A percentile compares a stretch with the other conserved stretches of the same genome.
phyloP scores from a whole-genome alignment of 2,888 invertebrate species.

The Stenichneumon culpator region DNA sequence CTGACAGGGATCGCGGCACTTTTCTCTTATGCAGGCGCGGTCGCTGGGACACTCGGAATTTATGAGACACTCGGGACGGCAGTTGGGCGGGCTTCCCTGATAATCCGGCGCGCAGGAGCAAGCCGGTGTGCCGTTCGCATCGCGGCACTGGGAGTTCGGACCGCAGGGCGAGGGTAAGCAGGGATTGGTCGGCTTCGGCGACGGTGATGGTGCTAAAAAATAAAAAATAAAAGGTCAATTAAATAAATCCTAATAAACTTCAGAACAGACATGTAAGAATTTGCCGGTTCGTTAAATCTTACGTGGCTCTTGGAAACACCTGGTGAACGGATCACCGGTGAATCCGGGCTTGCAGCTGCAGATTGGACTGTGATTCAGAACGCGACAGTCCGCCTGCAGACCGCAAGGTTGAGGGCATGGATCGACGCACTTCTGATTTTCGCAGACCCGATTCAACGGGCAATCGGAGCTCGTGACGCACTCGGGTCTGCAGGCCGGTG shows the following conservation, averaged over 20 bases:
- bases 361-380: constrained; percentile 89
- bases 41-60: constrained; percentile 90
- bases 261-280: background rate
- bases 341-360: constrained; percentile 86
- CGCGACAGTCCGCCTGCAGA: constrained; percentile 90
- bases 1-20: constrained; percentile 93
- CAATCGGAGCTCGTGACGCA: constrained; percentile 93
- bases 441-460: constrained; percentile 90
- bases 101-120: constrained; percentile 88
- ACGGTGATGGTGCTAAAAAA: constrained; percentile 34
- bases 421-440: constrained; percentile 92
- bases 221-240: constrained; percentile 82
- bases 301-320: constrained; percentile 77
- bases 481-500: constrained; percentile 92
- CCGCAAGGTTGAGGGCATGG: constrained; percentile 94
- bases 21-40: constrained; percentile 92
- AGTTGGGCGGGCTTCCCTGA: constrained; percentile 89
- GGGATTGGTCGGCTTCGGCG: constrained; percentile 85
- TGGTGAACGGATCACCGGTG: constrained; percentile 85
- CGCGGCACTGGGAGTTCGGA: constrained; percentile 91
- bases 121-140: constrained; percentile 88
- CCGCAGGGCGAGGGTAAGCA: constrained; percentile 92
- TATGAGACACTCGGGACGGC: constrained; percentile 89
- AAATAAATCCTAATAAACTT: background rate
- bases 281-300: constrained; percentile 85